Conservation (phyloP, 2,888 invertebrate genomes). For the Aplocera efformata region DNA sequence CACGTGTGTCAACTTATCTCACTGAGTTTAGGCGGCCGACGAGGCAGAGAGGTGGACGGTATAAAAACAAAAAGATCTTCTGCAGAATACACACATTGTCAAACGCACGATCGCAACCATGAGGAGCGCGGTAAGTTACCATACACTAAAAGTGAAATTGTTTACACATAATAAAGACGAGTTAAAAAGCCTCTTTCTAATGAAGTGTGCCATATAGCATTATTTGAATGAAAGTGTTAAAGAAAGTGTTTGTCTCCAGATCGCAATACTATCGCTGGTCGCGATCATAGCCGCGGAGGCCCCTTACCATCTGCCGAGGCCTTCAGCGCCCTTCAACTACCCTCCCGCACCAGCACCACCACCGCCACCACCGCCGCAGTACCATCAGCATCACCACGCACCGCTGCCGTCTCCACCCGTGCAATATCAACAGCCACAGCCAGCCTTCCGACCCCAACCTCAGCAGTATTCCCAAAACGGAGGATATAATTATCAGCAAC, state of each 20-base stretch:
- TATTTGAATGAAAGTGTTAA: slow-evolving; percentile 18
- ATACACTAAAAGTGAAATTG: slow-evolving; percentile 53
- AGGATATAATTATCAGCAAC: slow-evolving; percentile 48
- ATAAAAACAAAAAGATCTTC: slow-evolving; percentile 54
- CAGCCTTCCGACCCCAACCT: slow-evolving; percentile 30
- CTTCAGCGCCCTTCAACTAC: slow-evolving; percentile 54
- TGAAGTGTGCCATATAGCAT: slow-evolving; percentile 27
- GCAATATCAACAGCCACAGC: slow-evolving; percentile 22
- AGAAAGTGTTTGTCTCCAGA: slow-evolving; percentile 46
- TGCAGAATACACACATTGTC: slow-evolving; percentile 49
- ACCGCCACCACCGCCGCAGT: slow-evolving; percentile 27
- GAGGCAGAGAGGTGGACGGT: slow-evolving; percentile 57
- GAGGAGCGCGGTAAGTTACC: slow-evolving; percentile 69
- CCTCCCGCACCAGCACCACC: slow-evolving; percentile 38
- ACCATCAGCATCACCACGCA: slow-evolving; percentile 29
- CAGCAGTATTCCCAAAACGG: slow-evolving; percentile 31
- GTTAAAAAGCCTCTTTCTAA: slow-evolving; percentile 31
- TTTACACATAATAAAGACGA: slow-evolving; percentile 38
- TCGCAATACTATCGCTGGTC: slow-evolving; percentile 57
- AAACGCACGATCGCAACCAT: slow-evolving; percentile 53
- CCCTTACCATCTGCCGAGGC: slow-evolving; percentile 64
- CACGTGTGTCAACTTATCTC: slow-evolving; percentile 27
- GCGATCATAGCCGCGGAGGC: slow-evolving; percentile 61
- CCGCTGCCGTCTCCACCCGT: slow-evolving; percentile 25
- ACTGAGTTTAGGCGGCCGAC: slow-evolving; percentile 25